Evolutionary conservation across 2,797 vertebrate species (phyloP), one percentile per base, ranked within the genome.

Genomic region (Hemibagrus guttatus): DNA sequence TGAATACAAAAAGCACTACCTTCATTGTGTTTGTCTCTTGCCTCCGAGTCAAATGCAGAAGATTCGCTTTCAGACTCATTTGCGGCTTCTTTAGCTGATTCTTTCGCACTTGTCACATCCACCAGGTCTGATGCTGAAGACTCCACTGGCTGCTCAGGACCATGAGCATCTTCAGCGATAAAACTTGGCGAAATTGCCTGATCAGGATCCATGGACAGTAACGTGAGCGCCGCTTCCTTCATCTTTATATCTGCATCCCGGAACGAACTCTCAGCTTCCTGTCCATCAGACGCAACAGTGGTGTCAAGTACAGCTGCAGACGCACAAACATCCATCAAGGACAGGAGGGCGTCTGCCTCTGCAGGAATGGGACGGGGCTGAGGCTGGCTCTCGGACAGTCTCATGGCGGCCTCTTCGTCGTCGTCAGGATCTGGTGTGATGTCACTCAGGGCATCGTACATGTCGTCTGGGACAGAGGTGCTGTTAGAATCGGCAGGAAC

Each of bases 181-280:
- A 94, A 84, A 68, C 86, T 84, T 81, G 92, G 84, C 12, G 92
- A 88, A 31, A 91, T 76, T 0, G 89, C 92, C 17, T 94, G 93
- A 49, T 95, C 93, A 0, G 96, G 94, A 84, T 95, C 96, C 96
- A 96, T 96, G 85, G 96, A 96, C 31, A 96, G 95, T 89, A 96
- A 92, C 0, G 95, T 95, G 69, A 96, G 94, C 8, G 96, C 96
- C 0, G 96, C 96, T 85, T 96, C 96, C 58, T 96, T 95, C 95
- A 95, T 96, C 90, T 95, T 96, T 91, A 95, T 89, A 17, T 96
- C 95, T 0, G 93, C 95, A 0, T 96, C 95, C 31, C 92, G 92
- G 56, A 94, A 90, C 0, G 89, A 91, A 46, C 90, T 63, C 35
- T 86, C 89, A 21, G 88, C 71, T 0, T 87, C 92, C 71, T 84